These are phyloP conservation scores for Hypomecis atomaria DNA, from an alignment of 2,888 invertebrate species.

Conservation along the genomic window DNA sequence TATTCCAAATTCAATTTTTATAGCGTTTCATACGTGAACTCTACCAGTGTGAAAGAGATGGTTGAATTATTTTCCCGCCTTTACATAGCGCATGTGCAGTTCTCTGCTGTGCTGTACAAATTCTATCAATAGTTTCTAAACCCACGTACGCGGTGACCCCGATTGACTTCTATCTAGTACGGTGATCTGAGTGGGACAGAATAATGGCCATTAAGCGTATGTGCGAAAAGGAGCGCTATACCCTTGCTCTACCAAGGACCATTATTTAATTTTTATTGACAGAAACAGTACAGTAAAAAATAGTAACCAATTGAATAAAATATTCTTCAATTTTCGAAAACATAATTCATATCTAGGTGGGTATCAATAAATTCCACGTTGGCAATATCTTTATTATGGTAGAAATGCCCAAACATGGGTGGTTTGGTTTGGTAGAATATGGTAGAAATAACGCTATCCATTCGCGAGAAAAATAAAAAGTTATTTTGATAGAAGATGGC, in stretches of 20 bases:
- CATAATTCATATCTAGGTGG: neutral
- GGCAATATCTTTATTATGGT: conserved; percentile 32
- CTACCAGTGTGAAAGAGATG: conserved; percentile 37
- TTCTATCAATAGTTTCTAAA: conserved; percentile 24
- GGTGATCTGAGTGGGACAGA: conserved; percentile 12
- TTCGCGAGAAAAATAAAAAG: neutral
- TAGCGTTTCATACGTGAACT: conserved; percentile 20
- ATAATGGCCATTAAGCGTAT: neutral
- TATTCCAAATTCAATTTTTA: neutral
- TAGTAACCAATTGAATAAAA: neutral
- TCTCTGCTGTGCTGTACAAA: conserved; percentile 11
- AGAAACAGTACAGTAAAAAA: neutral
- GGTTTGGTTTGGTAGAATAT: conserved; percentile 4
- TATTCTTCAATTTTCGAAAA: neutral
- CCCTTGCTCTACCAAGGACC: too few relatives aligned
- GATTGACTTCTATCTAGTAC: conserved; percentile 17
- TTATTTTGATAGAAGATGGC: conserved; percentile 34
- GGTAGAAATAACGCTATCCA: conserved; percentile 18
- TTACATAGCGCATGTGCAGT: conserved; percentile 26
- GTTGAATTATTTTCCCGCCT: conserved; percentile 33
- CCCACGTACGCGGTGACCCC: conserved; percentile 17
- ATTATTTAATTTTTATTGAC: too few relatives aligned
- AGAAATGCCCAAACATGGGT: conserved; percentile 28
- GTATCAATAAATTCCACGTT: conserved; percentile 3
- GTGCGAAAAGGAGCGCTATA: conserved; percentile 12